phyloP scores from a whole-genome alignment of 1,140 invertebrate species.

The Venustaconcha ellipsiformis region DNA sequence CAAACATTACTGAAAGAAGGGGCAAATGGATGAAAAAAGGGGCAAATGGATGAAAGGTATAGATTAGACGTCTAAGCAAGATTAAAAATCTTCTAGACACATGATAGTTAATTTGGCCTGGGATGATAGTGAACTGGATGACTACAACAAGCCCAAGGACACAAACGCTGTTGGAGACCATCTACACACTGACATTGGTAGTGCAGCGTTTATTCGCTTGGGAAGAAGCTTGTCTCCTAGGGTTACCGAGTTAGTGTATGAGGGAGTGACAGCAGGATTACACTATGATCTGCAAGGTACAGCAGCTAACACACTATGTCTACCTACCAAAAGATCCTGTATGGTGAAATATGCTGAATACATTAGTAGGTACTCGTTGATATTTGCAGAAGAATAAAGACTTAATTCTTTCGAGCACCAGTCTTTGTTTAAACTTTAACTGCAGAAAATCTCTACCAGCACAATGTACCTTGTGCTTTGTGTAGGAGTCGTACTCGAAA shows the following conservation, averaged over 20 bases:
- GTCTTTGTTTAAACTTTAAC: background rate
- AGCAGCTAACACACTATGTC: background rate
- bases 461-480: conserved; percentile 4
- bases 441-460: background rate
- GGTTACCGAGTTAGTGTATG: background rate
- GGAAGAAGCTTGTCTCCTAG: too few relatives aligned
- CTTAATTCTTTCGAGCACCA: background rate
- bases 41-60: too few relatives aligned
- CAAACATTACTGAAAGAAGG: too few relatives aligned
- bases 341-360: background rate
- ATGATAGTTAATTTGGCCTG: too few relatives aligned
- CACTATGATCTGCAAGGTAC: background rate
- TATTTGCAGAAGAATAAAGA: background rate
- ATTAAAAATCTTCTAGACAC: too few relatives aligned
- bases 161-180: too few relatives aligned
- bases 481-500: background rate
- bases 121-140: too few relatives aligned
- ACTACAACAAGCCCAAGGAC: too few relatives aligned
- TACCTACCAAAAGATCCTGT: background rate
- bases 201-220: too few relatives aligned
- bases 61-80: too few relatives aligned
- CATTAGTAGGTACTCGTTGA: background rate
- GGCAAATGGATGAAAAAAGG: too few relatives aligned
- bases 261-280: background rate
- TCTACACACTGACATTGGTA: too few relatives aligned